Evolutionary conservation across 2,888 invertebrate species (phyloP).

Genomic region (Beris chalybata): DNA sequence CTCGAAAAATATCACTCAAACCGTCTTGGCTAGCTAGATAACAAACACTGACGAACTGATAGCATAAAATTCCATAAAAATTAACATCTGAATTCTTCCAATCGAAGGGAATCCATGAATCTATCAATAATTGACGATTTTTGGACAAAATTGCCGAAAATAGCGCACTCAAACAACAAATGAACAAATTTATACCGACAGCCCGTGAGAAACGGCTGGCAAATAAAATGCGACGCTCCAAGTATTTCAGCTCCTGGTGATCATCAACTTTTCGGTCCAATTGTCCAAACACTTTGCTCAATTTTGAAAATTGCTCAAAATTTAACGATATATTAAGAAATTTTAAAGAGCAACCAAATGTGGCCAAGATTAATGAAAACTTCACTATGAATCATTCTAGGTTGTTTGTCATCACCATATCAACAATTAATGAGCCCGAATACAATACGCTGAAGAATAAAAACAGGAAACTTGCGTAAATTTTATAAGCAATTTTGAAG

Average conservation of each 20-base stretch:
- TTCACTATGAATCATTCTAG: too few species aligned
- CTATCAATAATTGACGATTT: background rate
- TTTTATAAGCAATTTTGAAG: too few species aligned
- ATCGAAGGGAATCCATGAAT: constrained; percentile 2
- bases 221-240: background rate
- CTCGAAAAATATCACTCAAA: constrained; percentile 13
- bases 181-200: background rate
- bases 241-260: background rate
- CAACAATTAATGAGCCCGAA: too few species aligned
- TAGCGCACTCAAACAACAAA: background rate
- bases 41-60: background rate
- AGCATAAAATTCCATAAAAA: background rate
- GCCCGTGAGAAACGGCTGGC: background rate
- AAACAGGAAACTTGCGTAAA: too few species aligned
- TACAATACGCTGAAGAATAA: too few species aligned
- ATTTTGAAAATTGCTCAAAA: background rate
- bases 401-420: too few species aligned
- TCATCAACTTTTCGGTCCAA: background rate
- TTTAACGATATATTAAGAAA: constrained; percentile 5
- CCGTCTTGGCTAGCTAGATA: background rate
- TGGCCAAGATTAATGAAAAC: background rate
- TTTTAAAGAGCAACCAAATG: background rate
- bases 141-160: constrained; percentile 5
- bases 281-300: background rate
- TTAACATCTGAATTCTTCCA: background rate